Conservation (phyloP, 1,140 invertebrate genomes). For the Cylas formicarius region DNA sequence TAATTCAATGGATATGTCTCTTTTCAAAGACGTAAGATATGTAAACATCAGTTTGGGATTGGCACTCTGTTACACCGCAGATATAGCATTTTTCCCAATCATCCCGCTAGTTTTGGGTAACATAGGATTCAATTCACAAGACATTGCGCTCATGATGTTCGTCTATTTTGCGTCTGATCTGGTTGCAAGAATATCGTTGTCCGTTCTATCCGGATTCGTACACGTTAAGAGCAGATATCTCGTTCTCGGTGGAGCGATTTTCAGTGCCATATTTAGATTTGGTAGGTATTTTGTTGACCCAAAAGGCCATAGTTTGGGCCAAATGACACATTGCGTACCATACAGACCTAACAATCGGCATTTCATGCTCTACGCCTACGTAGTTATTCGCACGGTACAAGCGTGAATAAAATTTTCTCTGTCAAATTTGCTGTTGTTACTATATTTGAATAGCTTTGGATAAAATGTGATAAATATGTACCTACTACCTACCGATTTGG, state of each 20-base stretch:
- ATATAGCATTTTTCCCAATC: constrained; percentile 34
- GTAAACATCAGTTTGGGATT: constrained; percentile 35
- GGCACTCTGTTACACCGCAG: constrained; percentile 29
- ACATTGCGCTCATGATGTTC: constrained; percentile 29
- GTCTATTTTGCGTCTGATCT: constrained; percentile 33
- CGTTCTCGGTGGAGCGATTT: constrained; percentile 26
- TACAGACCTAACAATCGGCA: too few relatives aligned
- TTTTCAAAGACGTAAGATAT: constrained; percentile 33
- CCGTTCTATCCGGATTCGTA: constrained; percentile 24
- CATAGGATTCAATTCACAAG: constrained; percentile 24
- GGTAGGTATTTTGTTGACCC: constrained; percentile 27
- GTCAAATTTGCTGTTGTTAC: too few relatives aligned
- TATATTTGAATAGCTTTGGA: too few relatives aligned
- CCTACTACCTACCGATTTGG: too few relatives aligned
- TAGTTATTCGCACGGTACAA: too few relatives aligned
- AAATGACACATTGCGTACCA: too few relatives aligned
- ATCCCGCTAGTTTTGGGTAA: constrained; percentile 32
- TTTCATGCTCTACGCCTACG: too few relatives aligned
- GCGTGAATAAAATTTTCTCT: too few relatives aligned
- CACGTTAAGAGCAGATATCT: constrained; percentile 31
- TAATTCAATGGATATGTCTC: constrained; percentile 28
- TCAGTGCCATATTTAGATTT: constrained; percentile 30
- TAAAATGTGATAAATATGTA: too few relatives aligned
- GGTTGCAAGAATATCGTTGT: constrained; percentile 27
- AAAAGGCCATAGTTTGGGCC: too few relatives aligned